A percentile compares a stretch with the other conserved stretches of the same genome.
Conservation (phyloP, 2,888 invertebrate genomes). For the Athetis lepigone region DNA sequence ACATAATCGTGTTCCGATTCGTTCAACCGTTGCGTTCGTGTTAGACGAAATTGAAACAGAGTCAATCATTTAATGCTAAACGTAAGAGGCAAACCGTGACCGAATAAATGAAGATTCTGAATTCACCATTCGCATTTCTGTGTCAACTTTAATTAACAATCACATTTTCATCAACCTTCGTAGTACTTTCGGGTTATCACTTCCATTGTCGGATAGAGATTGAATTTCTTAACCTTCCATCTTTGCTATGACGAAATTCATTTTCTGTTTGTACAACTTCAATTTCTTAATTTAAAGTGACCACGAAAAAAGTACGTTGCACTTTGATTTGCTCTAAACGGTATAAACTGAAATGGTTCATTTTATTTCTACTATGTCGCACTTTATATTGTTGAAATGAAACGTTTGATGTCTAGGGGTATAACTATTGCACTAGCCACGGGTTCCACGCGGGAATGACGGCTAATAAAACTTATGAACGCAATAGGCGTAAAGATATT, state of each 20-base stretch:
- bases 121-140: conserved; percentile 88
- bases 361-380: conserved; percentile 59
- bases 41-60: conserved; percentile 90
- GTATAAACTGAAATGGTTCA: conserved; percentile 53
- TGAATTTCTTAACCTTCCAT: conserved; percentile 84
- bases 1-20: conserved; percentile 88
- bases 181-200: conserved; percentile 82
- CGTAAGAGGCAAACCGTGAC: conserved; percentile 88
- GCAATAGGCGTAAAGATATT: conserved; percentile 77
- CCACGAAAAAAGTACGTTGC: conserved; percentile 59
- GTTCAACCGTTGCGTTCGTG: conserved; percentile 88
- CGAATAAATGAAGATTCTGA: conserved; percentile 89
- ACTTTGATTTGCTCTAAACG: conserved; percentile 69
- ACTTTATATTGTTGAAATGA: conserved; percentile 61
- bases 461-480: conserved; percentile 75
- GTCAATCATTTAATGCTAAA: conserved; percentile 90
- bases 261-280: conserved; percentile 77
- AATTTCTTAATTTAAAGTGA: conserved; percentile 73
- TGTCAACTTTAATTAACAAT: conserved; percentile 90
- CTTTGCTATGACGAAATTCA: conserved; percentile 76
- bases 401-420: conserved; percentile 74
- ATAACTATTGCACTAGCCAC: conserved; percentile 69
- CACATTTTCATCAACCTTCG: conserved; percentile 87
- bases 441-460: conserved; percentile 62
- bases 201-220: conserved; percentile 80